Conservation (phyloP, 2,888 invertebrate species). For the Xylophagus ater region DNA sequence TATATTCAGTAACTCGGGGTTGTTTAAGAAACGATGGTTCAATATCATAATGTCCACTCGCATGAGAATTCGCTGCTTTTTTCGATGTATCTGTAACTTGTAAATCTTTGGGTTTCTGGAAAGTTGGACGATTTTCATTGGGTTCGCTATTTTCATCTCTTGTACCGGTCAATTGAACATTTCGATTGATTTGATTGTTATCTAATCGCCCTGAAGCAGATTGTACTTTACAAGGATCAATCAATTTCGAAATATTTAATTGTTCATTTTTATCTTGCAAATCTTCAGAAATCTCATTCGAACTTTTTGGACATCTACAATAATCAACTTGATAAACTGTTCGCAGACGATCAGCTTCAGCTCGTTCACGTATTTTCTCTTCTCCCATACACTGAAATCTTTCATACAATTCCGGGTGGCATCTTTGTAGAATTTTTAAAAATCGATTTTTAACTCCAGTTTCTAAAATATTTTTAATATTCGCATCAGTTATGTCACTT, state of each 20-base stretch:
- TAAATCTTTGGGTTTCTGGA: no score
- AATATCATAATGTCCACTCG: slow-evolving; percentile 30
- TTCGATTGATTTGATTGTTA: slow-evolving; percentile 28
- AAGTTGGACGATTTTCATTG: neutral
- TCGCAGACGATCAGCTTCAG: slow-evolving; percentile 44
- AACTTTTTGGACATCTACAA: slow-evolving; percentile 33
- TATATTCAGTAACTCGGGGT: slow-evolving; percentile 31
- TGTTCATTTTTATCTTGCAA: slow-evolving; percentile 22
- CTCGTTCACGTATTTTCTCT: slow-evolving; percentile 40
- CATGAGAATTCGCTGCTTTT: slow-evolving; percentile 13
- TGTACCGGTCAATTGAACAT: no score
- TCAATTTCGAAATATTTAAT: slow-evolving; percentile 21
- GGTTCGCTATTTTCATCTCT: slow-evolving; percentile 4
- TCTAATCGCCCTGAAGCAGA: slow-evolving; percentile 22
- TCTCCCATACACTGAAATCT: slow-evolving; percentile 42
- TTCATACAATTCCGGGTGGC: slow-evolving; percentile 47
- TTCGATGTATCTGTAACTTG: no score
- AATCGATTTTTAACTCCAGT: slow-evolving; percentile 26
- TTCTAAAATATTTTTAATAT: neutral
- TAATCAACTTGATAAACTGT: slow-evolving; percentile 50
- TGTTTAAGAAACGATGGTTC: slow-evolving; percentile 21
- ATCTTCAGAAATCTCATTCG: slow-evolving; percentile 30
- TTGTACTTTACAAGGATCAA: slow-evolving; percentile 19
- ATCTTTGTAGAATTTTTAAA: slow-evolving; percentile 31
- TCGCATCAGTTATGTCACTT: neutral